A percentile compares a stretch with the other conserved stretches of the same genome.
These are phyloP conservation scores for Neolamprologus cancellatus DNA, from an alignment of 2,113 vertebrate species.

Conservation along the genomic window DNA sequence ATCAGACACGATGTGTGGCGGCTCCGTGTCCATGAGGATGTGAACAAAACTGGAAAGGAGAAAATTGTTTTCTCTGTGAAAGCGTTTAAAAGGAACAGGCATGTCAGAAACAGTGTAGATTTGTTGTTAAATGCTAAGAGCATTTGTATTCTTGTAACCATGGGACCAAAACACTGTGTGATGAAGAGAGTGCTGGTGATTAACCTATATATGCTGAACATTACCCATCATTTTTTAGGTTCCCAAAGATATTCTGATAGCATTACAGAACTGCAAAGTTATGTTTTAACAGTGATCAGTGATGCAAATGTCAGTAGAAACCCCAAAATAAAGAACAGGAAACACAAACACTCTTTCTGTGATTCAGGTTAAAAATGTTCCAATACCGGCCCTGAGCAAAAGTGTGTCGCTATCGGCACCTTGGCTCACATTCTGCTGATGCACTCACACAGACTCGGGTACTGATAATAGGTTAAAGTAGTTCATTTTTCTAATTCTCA, in stretches of 20 bases:
- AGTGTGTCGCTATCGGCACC: neutral
- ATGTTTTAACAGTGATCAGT: neutral
- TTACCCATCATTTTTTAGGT: neutral
- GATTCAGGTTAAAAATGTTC: neutral
- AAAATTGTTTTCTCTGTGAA: neutral
- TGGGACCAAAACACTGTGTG: neutral
- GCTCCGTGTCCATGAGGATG: neutral
- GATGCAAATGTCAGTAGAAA: neutral
- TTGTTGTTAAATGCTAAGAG: neutral
- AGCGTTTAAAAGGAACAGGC: neutral
- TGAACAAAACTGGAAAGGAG: neutral
- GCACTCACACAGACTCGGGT: neutral
- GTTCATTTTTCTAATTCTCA: neutral
- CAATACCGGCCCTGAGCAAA: neutral
- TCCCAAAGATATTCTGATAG: neutral
- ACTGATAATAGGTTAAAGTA: neutral
- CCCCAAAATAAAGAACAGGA: neutral
- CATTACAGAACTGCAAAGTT: neutral
- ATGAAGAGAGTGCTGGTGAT: neutral
- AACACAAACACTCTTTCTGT: neutral
- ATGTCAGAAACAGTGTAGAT: neutral
- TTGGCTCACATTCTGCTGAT: neutral
- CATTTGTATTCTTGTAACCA: neutral
- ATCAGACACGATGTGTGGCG: neutral
- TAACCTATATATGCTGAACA: neutral